Percentiles rank a stretch among this genome's conserved stretches.
Conservation (phyloP, 2,797 vertebrate genomes). For the Anabas testudineus region DNA sequence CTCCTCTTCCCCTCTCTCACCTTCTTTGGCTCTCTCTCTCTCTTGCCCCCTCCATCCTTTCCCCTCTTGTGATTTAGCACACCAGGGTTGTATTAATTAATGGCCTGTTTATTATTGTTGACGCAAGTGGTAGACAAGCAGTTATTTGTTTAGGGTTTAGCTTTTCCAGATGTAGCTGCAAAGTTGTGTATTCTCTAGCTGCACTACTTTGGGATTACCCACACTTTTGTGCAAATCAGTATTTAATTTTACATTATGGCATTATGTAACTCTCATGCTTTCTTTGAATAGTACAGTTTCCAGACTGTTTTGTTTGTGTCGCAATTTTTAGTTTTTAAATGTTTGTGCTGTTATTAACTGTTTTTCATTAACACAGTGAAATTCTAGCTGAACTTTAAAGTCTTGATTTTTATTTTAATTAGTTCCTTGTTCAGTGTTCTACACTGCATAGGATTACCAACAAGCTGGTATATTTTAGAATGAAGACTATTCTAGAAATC, state of each 20-base stretch:
- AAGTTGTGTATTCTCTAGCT: conserved; percentile 4
- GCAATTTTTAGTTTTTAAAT: not conserved
- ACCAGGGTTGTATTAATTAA: conserved; percentile 78
- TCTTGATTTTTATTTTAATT: not conserved
- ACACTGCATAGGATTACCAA: not conserved
- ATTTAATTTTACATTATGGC: not conserved
- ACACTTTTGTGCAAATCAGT: conserved; percentile 9
- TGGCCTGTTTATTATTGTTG: conserved; percentile 71
- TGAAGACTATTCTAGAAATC: conserved; percentile 14
- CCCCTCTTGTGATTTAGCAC: conserved; percentile 80
- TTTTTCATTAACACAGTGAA: too few relatives aligned
- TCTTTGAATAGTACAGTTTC: not conserved
- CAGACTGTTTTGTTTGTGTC: not conserved
- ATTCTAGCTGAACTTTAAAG: too few relatives aligned
- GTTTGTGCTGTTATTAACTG: not conserved
- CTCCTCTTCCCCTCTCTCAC: conserved; percentile 65
- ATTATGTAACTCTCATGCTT: not conserved
- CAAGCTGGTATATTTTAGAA: conserved; percentile 7
- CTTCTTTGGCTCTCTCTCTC: conserved; percentile 43
- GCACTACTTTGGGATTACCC: not conserved
- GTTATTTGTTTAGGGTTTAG: conserved; percentile 35
- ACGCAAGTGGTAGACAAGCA: conserved; percentile 24
- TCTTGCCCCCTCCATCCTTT: conserved; percentile 57
- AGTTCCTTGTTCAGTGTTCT: not conserved
- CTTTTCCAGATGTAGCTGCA: conserved; percentile 3